These are phyloP conservation scores for Temnothorax longispinosus DNA, from an alignment of 1,140 invertebrate genomes.

Conservation along the genomic window DNA sequence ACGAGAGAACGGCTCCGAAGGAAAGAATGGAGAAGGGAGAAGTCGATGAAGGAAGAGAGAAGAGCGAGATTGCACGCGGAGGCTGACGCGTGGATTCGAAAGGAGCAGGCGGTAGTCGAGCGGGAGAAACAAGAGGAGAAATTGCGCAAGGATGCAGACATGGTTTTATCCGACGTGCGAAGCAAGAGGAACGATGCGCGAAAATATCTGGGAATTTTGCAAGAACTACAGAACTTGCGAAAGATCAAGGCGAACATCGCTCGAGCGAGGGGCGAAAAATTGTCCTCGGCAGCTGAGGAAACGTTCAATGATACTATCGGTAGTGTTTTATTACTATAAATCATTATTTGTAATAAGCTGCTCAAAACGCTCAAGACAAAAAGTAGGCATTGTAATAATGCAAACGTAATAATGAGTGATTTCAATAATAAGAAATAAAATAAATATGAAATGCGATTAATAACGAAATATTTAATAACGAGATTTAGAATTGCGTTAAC, in stretches of 20 bases:
- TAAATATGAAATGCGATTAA: background rate
- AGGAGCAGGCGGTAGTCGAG: slow-evolving; percentile 87
- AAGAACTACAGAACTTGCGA: slow-evolving; percentile 88
- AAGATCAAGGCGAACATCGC: slow-evolving; percentile 87
- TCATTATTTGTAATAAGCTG: slow-evolving; percentile 7
- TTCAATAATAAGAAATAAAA: slow-evolving; percentile 40
- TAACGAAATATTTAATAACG: background rate
- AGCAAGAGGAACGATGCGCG: slow-evolving; percentile 90
- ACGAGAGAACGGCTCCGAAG: slow-evolving; percentile 85
- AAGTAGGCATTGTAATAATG: background rate
- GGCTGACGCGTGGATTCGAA: slow-evolving; percentile 88
- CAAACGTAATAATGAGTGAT: slow-evolving; percentile 28
- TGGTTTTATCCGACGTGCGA: slow-evolving; percentile 89
- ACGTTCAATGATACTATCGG: slow-evolving; percentile 83
- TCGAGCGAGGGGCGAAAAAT: slow-evolving; percentile 87
- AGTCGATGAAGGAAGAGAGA: slow-evolving; percentile 79
- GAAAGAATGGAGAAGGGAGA: slow-evolving; percentile 82
- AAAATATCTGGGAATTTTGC: slow-evolving; percentile 88
- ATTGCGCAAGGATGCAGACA: slow-evolving; percentile 89
- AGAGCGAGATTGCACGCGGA: slow-evolving; percentile 83
- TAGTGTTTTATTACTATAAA: slow-evolving; percentile 57
- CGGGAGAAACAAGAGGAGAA: slow-evolving; percentile 89
- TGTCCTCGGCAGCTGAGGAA: slow-evolving; percentile 82
- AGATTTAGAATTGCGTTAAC: background rate
- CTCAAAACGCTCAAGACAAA: background rate